These are phyloP conservation scores for Steinernema hermaphroditum DNA, from an alignment of 2,888 invertebrate species.

Conservation along the genomic window DNA sequence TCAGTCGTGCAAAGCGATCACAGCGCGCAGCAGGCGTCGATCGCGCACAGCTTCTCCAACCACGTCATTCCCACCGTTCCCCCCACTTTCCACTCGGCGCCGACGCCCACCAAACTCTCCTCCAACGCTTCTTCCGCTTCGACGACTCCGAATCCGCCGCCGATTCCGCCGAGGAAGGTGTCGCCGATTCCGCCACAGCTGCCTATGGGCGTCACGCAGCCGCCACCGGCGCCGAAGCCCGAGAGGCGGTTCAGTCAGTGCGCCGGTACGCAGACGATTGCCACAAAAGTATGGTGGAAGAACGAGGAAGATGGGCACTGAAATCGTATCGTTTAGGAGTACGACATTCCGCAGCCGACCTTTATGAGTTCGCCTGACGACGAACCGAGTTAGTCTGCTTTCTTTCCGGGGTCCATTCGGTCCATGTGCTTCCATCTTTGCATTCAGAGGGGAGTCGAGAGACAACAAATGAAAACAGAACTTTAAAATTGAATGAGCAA, in stretches of 20 bases:
- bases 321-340: not conserved
- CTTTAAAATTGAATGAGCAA: too few species aligned
- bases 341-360: slow-evolving; percentile 37
- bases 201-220: not conserved
- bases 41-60: slow-evolving; percentile 38
- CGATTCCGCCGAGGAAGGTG: slow-evolving; percentile 46
- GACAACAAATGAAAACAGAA: too few species aligned
- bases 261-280: slow-evolving; percentile 8
- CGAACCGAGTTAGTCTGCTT: slow-evolving; percentile 56
- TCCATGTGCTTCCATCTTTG: not conserved
- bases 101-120: not conserved
- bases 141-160: slow-evolving; percentile 42
- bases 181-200: not conserved
- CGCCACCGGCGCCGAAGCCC: slow-evolving; percentile 13
- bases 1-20: slow-evolving; percentile 65
- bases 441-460: not conserved
- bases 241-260: slow-evolving; percentile 12
- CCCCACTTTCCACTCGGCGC: slow-evolving; percentile 18
- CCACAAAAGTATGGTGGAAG: not conserved
- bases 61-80: slow-evolving; percentile 14
- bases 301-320: too few species aligned
- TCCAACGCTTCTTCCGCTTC: slow-evolving; percentile 13
- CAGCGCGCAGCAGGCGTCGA: slow-evolving; percentile 46
- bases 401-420: not conserved
- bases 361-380: slow-evolving; percentile 64